Evolutionary conservation across 2,888 invertebrate genomes (phyloP), one percentile per base, ranked within the genome.

Genomic region (Drosophila nr. fundita): DNA sequence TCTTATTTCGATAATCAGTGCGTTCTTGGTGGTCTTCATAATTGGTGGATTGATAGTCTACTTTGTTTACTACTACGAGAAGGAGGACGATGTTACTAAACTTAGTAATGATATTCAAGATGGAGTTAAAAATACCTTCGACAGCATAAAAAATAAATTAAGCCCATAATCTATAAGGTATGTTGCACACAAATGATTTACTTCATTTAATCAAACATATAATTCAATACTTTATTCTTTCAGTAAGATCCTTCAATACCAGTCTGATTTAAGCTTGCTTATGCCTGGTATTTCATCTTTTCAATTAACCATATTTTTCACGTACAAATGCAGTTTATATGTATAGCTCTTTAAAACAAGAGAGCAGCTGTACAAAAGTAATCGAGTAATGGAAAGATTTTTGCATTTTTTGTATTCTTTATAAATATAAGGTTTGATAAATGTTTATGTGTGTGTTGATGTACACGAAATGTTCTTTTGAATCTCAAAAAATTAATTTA

Each of bases 1-100:
- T 61, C 81, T 91, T 0, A 49, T 91, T 27, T 91, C 91, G 7
- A 79, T 91, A n/a, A 87, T 91, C 53, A 91, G 91, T 57, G 83
- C 90, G 27, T 87, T 90, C 52, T 58, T 91, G 40, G 87, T 91
- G 30, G 61, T 91, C 21, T 69, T 91, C n/a, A 76, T 91, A 27
- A 87, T 91, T 49, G 87, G 75, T 42, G 91, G 90, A 4, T 42
- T 91, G 6, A 68, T 89, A 2, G 78, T 91, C 13, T 91, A 91
- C 71, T 90, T 86, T 36, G 73, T 84, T 45, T 78, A 83, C 54
- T 91, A 90, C 65, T 84, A 91, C 64, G 78, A 91, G 24, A 63
- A 90, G 49, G 89, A 91, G 4, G 78, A 83, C 52, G 83, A 86
- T n/a, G 70, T 85, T 3, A 68, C 78, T 27, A 91, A 86, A 55